Evolutionary conservation across 2,888 invertebrate genomes (phyloP), one percentile per base, ranked within the genome.

Genomic region (Biston stratarius): DNA sequence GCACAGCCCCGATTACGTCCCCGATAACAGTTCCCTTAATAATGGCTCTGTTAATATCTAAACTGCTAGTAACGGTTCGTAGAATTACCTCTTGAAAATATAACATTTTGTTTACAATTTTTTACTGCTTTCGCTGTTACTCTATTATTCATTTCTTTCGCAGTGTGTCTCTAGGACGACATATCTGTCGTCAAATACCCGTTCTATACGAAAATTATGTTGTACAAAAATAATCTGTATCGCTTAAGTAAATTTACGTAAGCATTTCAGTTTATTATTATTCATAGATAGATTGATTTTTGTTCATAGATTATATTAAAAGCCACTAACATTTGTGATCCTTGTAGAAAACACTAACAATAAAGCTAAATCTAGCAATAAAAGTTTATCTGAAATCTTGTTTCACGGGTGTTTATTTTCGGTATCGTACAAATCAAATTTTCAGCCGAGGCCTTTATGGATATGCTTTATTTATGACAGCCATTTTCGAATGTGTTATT

Each of bases 1-100:
- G 70, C 72, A 73, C 72, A 73, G 69, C 79, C 74, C 70, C 70
- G 80, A 79, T 81, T 70, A 78, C 77, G 69, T 73, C 67, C 61
- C 69, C 70, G 82, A 83, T 83, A 81, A 81, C 76, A 74, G 79
- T 75, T 76, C 70, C 76, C 80, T 74, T 82, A 81, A 82, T 80
- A 79, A 72, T 78, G 61, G 67, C 62, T 69, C 73, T 77, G 79
- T 73, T 79, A 78, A 74, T 77, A 79, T 79, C 74, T 77, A 69
- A 75, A 76, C 74, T 72, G 67, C 72, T 71, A 71, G 69, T 81
- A 77, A 81, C 77, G 75, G 78, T 73, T 74, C 68, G 71, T 70
- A 75, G 65, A 77, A 76, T 75, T 73, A 74, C 68, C 71, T 74
- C 71, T 75, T 71, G 67, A 71, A 72, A 72, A 73, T 70, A 73